Evolutionary conservation across 2,888 invertebrate species (phyloP).

Genomic region (Seladonia tumulorum): DNA sequence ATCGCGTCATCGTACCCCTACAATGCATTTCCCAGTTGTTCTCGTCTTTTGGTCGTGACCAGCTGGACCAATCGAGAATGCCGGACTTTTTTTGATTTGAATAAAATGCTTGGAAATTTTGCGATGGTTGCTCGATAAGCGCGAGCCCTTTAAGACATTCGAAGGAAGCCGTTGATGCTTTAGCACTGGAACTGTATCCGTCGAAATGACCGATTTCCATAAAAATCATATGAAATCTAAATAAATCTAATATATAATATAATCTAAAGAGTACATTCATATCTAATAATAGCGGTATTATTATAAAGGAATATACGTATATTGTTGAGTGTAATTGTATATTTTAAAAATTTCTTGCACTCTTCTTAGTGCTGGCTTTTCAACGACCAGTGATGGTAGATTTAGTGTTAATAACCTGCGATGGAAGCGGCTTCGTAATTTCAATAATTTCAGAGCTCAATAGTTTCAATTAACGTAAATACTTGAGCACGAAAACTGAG

Average conservation of each 20-base stretch:
- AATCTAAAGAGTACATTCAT: no score
- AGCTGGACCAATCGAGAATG: not conserved
- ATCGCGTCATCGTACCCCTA: slow-evolving; percentile 32
- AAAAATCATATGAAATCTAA: not conserved
- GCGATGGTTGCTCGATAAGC: not conserved
- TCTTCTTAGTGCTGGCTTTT: not conserved
- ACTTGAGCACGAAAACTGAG: not conserved
- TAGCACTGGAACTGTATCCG: not conserved
- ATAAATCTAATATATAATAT: no score
- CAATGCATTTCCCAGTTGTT: slow-evolving; percentile 19
- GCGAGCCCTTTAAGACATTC: not conserved
- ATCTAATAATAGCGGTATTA: not conserved
- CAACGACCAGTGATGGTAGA: not conserved
- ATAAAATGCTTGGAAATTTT: not conserved
- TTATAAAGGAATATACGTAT: not conserved
- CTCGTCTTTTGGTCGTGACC: not conserved
- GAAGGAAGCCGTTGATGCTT: not conserved
- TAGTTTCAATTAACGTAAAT: not conserved
- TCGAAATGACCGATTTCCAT: no score
- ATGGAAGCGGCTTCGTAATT: not conserved
- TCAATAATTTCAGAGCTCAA: not conserved
- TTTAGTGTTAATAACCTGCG: not conserved
- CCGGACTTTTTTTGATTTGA: not conserved
- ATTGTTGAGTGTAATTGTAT: not conserved
- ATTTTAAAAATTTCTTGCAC: not conserved